Evolutionary conservation across 2,797 vertebrate genomes (phyloP).

Genomic region (Acestrorhynchus altus): DNA sequence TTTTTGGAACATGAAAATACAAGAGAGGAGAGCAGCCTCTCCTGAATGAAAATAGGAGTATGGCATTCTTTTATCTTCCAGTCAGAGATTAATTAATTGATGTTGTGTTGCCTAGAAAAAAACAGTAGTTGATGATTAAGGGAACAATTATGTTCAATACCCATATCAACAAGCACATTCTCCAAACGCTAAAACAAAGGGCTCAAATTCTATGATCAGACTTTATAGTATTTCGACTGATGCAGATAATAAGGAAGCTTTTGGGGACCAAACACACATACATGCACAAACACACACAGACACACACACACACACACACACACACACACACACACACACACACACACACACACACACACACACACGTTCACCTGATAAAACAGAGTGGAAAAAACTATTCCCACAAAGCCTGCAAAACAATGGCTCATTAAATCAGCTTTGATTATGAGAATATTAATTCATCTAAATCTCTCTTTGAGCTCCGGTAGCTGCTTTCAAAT

Average conservation of each 20-base stretch:
- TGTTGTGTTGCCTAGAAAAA: slow-evolving; percentile 8
- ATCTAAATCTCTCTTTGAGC: slow-evolving; percentile 66
- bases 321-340: background rate
- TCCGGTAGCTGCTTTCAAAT: slow-evolving; percentile 74
- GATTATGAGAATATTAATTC: slow-evolving; percentile 74
- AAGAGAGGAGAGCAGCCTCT: background rate
- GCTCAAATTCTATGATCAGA: background rate
- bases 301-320: background rate
- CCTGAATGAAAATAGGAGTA: background rate
- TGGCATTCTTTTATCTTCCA: background rate
- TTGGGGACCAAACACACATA: background rate
- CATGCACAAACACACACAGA: too few relatives aligned
- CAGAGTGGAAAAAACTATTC: slow-evolving; percentile 8
- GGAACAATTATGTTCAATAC: slow-evolving; percentile 16
- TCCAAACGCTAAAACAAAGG: background rate
- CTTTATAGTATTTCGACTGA: background rate
- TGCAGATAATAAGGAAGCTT: background rate
- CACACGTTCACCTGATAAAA: slow-evolving; percentile 26
- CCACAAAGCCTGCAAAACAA: slow-evolving; percentile 54
- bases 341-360: slow-evolving; percentile 9
- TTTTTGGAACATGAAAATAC: slow-evolving; percentile 1
- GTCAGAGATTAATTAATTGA: slow-evolving; percentile 29
- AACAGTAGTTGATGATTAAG: background rate
- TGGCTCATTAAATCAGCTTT: slow-evolving; percentile 73
- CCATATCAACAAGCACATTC: slow-evolving; percentile 1